These are phyloP conservation scores for Canis aureus DNA, from an alignment of 2,113 vertebrate genomes.

Conservation along the genomic window DNA sequence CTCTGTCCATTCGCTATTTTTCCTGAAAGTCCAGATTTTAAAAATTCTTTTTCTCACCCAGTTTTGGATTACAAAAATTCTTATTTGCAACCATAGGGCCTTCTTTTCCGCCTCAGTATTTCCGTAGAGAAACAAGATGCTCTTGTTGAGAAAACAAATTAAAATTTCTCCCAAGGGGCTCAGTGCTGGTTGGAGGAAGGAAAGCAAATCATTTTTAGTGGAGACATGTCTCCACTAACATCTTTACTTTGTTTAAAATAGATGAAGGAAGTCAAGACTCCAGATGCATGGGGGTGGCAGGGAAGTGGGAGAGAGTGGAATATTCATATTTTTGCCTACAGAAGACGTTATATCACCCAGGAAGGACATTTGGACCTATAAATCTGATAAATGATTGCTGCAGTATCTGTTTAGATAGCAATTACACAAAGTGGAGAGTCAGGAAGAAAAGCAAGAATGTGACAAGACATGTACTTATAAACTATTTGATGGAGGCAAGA, in stretches of 20 bases:
- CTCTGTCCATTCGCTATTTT: background rate
- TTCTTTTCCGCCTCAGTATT: background rate
- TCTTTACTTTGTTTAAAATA: constrained; percentile 40
- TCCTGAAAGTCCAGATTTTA: background rate
- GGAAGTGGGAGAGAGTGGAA: background rate
- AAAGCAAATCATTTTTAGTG: background rate
- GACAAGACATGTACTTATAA: background rate
- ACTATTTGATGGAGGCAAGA: background rate
- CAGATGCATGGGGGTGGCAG: background rate
- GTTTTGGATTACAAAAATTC: background rate
- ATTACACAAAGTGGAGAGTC: background rate
- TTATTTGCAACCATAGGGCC: background rate
- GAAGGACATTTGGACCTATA: background rate
- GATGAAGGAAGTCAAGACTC: background rate
- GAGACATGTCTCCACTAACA: background rate
- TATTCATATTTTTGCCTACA: background rate
- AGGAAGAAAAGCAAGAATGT: background rate
- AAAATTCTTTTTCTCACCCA: background rate
- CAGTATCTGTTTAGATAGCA: background rate
- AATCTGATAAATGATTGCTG: background rate
- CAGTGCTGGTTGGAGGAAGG: background rate
- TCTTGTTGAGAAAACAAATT: background rate
- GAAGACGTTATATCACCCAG: background rate
- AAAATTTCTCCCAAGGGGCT: background rate
- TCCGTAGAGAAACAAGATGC: background rate